Base-by-base conservation (phyloP, 30 jellyfish, hydroid and myxozoan species). In the Aurelia coerulea region DNA sequence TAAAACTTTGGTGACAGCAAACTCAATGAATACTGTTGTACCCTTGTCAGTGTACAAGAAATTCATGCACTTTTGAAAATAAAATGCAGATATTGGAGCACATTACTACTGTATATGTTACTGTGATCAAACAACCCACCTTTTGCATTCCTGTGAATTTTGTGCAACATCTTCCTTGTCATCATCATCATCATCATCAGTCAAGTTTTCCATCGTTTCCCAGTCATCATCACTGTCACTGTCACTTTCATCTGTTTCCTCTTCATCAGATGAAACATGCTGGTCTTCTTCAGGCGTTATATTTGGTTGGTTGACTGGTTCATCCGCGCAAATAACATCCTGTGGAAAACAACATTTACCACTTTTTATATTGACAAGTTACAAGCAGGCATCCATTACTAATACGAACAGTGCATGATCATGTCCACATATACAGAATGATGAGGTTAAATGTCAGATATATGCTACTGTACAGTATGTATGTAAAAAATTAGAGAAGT, bases 251-350 rank as follows among this genome's bases (percentile, higher is more conserved):
- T 62, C 72, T 62, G 72, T 62, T 62, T 62, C 72, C 72, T 62
- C 72, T 62, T 62, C 72, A 62, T 62, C 72, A 62, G 72, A 62
- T 62, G 72, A 62, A 62, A 62, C 72, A 62, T 62, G 72, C 72
- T 62, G 72, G 72, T 62, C 72, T 62, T 62, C 72, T 62, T 62
- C 72, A 62, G 72, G 72, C n/a, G n/a, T n/a, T n/a, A n/a, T n/a
- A n/a, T n/a, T n/a, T n/a, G n/a, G n/a, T n/a, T n/a, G n/a, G n/a
- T 62, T 62, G n/a, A 62, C 72, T 62, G n/a, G 72, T 62, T 62
- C 72, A 62, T 62, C 72, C 72, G 29, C 72, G 72, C 72, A 62
- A 62, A 62, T 62, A 62, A 62, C 72, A 62, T 62, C 72, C 72
- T 14, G 72, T 62, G 72, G 72, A 62, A 62, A 62, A 62, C 72